Base-by-base conservation (phyloP, 2,113 vertebrate species). In the Seriola dumerili region DNA sequence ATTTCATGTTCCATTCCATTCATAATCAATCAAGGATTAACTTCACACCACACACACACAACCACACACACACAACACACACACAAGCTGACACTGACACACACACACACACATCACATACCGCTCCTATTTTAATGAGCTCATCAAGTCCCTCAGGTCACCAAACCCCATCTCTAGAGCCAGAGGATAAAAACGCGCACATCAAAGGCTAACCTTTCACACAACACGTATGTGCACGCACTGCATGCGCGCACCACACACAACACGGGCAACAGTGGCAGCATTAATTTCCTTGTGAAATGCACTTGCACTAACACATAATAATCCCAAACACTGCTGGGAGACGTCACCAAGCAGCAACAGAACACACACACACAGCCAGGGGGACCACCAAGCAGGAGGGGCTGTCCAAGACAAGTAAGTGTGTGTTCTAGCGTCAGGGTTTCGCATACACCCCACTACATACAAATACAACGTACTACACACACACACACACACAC, bases 141-240 rank as follows among this genome's bases (percentile, higher is more conserved):
- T 94, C 94, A 93, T 94, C 93, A 94, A 94, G 94, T 93, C 94
- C 94, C 87, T 89, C 89, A 86, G 93, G 93, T 95, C 95, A 95
- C 92, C 93, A 94, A 93, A 91, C 72, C 76, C 91, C 86, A 85
- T 90, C 91, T 83, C 91, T n/a, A n/a, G n/a, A 83, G 91, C 88
- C 91, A 88, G 90, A n/a, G 91, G 90, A 93, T 94, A 90, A 94
- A 93, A 92, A 93, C 86, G 79, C 81, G 59, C 55, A 80, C 93
- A 93, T 94, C 90, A 91, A 93, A 89, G 85, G 87, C 84, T 85
- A 91, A 86, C 87, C 87, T 93, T 90, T 91, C 88, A 86, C 78
- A 84, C 84, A n/a, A 84, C 84, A 78, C 70, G n/a, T 85, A 86
- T 44, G 58, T 80, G 65, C 75, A 80, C 57, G 29, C 19, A 62